Base-by-base conservation (phyloP, 1,140 invertebrate species). In the Drosophila bocki region DNA sequence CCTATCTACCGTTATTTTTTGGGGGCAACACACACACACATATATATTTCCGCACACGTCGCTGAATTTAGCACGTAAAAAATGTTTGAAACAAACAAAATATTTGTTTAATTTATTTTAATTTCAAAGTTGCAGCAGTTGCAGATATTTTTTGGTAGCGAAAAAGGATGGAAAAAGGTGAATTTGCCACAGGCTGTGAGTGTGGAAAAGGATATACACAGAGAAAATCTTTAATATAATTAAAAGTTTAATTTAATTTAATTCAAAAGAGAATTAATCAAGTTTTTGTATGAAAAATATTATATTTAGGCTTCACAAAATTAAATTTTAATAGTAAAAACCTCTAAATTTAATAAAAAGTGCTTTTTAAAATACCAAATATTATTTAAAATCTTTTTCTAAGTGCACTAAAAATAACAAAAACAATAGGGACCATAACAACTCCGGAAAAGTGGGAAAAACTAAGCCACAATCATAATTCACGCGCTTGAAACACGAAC, bases 31-130 rank as follows among this genome's bases (percentile, higher is more conserved):
- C 13, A 39, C 37, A 37, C 35, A 47, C 45, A 26, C 22, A 48
- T 13, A 50, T 26, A 19, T 2, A 51, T 80, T 83, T 83, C 80
- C 53, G 80, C 67, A 76, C 68, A 64, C 75, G 70, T 68, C 72
- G 72, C 53, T 64, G 81, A 59, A 78, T 83, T 83, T 72, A 68
- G 76, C 84, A 83, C 83, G 83, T 87, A 83, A 88, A 87, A 72
- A 72, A 50, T 72, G 69, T 88, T 87, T 80, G 71, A 70, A 87
- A 87, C 83, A 78, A 87, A 88, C 84, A 88, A 88, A 87, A 83
- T 87, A 87, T 87, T 87, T 87, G 84, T 87, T 87, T 87, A 87
- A 87, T 87, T 87, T 87, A 87, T 87, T 87, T 87, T 87, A 87
- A 87, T 87, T 87, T 87, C 72, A 68, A 88, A 87, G 63, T 88